Evolutionary conservation across 2,797 vertebrate genomes (phyloP).

Genomic region (Poeciliopsis turneri): DNA sequence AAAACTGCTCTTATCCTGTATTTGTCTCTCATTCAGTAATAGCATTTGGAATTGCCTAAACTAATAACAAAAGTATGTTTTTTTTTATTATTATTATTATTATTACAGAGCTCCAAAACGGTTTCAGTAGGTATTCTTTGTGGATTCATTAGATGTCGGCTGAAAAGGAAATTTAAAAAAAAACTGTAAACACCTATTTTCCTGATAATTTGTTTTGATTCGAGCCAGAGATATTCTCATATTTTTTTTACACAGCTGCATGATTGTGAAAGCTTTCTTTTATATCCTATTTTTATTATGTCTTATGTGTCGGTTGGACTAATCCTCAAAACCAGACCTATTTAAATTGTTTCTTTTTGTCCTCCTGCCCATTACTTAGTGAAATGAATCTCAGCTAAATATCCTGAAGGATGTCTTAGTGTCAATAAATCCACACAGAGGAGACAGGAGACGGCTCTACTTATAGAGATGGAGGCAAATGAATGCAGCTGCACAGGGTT

Average conservation of each 20-base stretch:
- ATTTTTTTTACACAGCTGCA: not conserved
- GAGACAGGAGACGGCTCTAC: not conserved
- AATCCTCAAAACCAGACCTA: not conserved
- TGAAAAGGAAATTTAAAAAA: not conserved
- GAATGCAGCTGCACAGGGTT: not conserved
- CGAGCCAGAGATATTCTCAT: not conserved
- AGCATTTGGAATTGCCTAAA: not conserved
- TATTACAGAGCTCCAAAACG: not conserved
- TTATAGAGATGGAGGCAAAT: not conserved
- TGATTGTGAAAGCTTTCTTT: not conserved
- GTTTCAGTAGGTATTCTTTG: not conserved
- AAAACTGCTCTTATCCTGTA: not conserved
- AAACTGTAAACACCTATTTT: not conserved
- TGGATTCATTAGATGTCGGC: not conserved
- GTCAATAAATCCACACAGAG: not conserved
- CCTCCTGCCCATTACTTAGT: not conserved
- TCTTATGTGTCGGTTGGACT: not conserved
- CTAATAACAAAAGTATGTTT: not conserved
- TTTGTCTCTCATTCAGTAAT: not conserved
- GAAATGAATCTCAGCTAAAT: not conserved
- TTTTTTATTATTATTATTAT: not conserved
- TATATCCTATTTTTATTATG: not conserved
- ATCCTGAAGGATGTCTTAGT: not conserved
- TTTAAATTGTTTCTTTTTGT: not conserved
- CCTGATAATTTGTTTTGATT: not conserved